Base-by-base conservation (phyloP, 2,888 invertebrate genomes). In the Germaria angustata region DNA sequence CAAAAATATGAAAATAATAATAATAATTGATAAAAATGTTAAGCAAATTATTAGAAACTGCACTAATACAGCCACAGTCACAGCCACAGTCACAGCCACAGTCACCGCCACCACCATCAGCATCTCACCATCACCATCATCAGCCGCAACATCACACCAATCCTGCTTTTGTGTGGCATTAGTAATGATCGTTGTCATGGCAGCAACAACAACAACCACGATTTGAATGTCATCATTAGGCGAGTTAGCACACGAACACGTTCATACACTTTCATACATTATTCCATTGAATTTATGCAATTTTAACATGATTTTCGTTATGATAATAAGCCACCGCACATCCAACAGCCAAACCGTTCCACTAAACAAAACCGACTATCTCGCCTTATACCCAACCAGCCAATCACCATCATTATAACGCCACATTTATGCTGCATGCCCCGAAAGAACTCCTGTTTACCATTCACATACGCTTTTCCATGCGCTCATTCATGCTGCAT, bases 11-110 rank as follows among this genome's bases (percentile, higher is more conserved):
- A 77, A 68, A 79, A 72, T 79, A 69, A 32, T 69, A 72, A 66
- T 77, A 78, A 84, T 80, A 80, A 84, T 84, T 84, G 84, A 83
- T 84, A 78, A 84, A 76, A 82, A 84, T 84, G 84, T 85, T 80
- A 77, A 84, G 83, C 85, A 85, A 86, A 86, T 86, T 86, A 85
- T 85, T 84, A 85, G 84, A 81, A 80, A 82, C 78, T 57, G 65
- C 69, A 61, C 44, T 32, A 65, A 49, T 46, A 49, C 57, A 59
- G 57, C 22, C 71, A 63, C 49, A n/a, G n/a, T n/a, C n/a, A n/a
- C n/a, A n/a, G n/a, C n/a, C n/a, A n/a, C n/a, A n/a, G n/a, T n/a
- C n/a, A n/a, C n/a, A n/a, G n/a, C n/a, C n/a, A n/a, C n/a, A n/a
- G n/a, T n/a, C n/a, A n/a, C n/a, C 55, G 59, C 7, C 55, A 17